Percentiles rank a stretch among this genome's conserved stretches.
Evolutionary conservation across 2,797 vertebrate genomes (phyloP).

Genomic region (Sebastes matsubarae): DNA sequence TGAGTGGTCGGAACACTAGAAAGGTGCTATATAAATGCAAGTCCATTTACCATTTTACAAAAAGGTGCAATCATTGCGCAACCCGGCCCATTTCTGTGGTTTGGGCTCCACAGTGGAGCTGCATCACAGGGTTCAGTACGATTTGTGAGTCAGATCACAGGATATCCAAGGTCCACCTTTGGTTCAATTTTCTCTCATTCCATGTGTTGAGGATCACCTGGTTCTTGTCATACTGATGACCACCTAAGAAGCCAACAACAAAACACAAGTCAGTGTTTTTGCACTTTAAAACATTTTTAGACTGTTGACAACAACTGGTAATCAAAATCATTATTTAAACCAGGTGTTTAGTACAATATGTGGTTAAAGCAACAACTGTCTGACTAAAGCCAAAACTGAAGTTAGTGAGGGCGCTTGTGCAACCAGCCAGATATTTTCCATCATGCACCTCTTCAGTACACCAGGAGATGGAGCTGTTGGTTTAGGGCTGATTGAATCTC

Average conservation of each 20-base stretch:
- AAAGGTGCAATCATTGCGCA: not conserved
- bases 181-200: conserved; percentile 83
- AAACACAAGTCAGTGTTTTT: not conserved
- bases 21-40: no score
- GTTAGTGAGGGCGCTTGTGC: not conserved
- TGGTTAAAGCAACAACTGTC: not conserved
- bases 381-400: not conserved
- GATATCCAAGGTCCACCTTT: conserved; percentile 90
- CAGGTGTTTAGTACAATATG: not conserved
- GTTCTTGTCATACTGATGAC: conserved; percentile 90
- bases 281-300: not conserved
- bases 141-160: conserved; percentile 71
- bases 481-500: not conserved
- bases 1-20: no score
- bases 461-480: conserved; percentile 47
- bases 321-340: not conserved
- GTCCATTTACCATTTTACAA: not conserved
- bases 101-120: not conserved
- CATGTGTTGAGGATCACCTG: conserved; percentile 89
- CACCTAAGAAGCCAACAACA: conserved; percentile 80
- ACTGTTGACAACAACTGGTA: not conserved
- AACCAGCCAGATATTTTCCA: not conserved
- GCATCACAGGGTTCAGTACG: not conserved
- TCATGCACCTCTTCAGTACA: not conserved
- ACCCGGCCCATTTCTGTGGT: not conserved